Percentiles rank a stretch among this genome's conserved stretches.
phyloP scores from a whole-genome alignment of 2,113 vertebrate species.

The Phyllostomus discolor region DNA sequence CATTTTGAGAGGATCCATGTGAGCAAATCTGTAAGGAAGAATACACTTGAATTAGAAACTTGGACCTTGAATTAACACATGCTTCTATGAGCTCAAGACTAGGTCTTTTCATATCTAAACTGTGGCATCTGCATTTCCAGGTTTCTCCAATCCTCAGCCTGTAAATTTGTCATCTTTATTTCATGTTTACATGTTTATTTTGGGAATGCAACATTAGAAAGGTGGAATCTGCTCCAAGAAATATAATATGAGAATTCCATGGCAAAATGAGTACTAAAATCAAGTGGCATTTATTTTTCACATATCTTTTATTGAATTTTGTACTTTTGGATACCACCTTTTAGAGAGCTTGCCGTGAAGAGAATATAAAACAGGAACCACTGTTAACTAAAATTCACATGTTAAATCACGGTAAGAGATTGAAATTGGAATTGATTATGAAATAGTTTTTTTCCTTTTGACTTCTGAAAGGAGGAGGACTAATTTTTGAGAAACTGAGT shows the following conservation, averaged over 20 bases:
- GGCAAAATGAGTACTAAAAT: conserved; percentile 64
- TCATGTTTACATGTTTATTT: conserved; percentile 71
- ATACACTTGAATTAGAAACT: neutral
- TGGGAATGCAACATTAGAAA: conserved; percentile 65
- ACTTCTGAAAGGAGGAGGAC: neutral
- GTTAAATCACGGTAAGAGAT: conserved; percentile 41
- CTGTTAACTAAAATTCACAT: conserved; percentile 40
- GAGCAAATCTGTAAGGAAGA: neutral
- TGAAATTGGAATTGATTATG: conserved; percentile 21
- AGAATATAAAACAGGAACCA: conserved; percentile 51
- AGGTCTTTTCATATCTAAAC: neutral
- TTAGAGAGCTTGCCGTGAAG: conserved; percentile 51
- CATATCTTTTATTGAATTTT: conserved; percentile 66
- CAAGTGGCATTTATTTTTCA: conserved; percentile 66
- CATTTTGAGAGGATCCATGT: neutral
- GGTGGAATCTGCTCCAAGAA: conserved; percentile 59
- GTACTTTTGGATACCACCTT: conserved; percentile 71
- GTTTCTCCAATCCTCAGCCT: neutral
- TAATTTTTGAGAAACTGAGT: neutral
- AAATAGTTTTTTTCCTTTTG: neutral
- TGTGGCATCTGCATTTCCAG: neutral
- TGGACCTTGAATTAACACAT: neutral
- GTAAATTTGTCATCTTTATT: conserved; percentile 42
- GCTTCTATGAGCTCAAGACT: neutral
- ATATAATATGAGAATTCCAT: conserved; percentile 57